Conservation (phyloP, 1,140 invertebrate genomes). For the Sminthurides bifidus region DNA sequence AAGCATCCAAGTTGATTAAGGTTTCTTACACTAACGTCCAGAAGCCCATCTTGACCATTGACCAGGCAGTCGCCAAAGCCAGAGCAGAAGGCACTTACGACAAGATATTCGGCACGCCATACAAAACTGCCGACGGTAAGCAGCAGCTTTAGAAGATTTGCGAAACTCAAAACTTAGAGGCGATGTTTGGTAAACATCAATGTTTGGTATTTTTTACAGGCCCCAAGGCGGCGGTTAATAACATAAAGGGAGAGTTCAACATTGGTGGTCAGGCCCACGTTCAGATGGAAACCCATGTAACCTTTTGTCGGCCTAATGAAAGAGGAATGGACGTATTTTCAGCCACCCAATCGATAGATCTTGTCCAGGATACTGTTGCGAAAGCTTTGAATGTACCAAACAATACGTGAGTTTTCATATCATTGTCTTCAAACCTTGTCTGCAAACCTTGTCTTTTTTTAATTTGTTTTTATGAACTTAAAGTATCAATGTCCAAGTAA, state of each 20-base stretch:
- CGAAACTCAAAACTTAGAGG: not conserved
- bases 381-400: slow-evolving; percentile 40
- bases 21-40: slow-evolving; percentile 36
- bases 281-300: slow-evolving; percentile 40
- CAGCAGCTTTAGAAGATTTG: not conserved
- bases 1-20: slow-evolving; percentile 36
- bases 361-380: slow-evolving; percentile 47
- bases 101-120: not conserved
- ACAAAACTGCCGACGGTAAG: slow-evolving; percentile 34
- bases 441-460: not conserved
- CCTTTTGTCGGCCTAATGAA: slow-evolving; percentile 35
- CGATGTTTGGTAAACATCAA: not conserved
- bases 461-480: not conserved
- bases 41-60: slow-evolving; percentile 39
- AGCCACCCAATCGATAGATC: slow-evolving; percentile 51
- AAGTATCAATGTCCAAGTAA: slow-evolving; percentile 21
- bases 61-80: not conserved
- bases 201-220: not conserved
- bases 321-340: slow-evolving; percentile 37
- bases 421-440: not conserved
- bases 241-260: slow-evolving; percentile 35
- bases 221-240: not conserved
- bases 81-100: slow-evolving; percentile 18
- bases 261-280: slow-evolving; percentile 40
- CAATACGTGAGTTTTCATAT: slow-evolving; percentile 3